These are phyloP conservation scores for Lasioglossum pauxillum DNA, from an alignment of 2,888 invertebrate species.

Conservation along the genomic window DNA sequence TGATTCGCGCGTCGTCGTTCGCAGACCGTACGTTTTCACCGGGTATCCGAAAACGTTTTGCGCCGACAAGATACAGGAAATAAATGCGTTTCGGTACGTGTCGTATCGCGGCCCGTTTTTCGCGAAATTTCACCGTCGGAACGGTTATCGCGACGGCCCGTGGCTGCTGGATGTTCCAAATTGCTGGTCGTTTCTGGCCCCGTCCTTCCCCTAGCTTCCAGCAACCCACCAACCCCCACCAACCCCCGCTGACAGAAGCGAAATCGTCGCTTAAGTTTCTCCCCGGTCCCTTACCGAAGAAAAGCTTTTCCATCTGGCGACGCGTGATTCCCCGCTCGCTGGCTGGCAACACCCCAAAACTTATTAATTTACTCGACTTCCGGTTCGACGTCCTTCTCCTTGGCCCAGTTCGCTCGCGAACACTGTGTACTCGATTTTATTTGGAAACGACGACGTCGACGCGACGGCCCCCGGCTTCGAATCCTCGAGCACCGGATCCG, in stretches of 20 bases:
- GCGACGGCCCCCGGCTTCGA: background rate
- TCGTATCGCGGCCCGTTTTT: constrained; percentile 45
- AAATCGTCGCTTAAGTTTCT: constrained; percentile 52
- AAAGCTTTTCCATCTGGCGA: constrained; percentile 52
- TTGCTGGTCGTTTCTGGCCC: constrained; percentile 49
- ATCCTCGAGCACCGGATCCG: background rate
- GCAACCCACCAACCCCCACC: no score
- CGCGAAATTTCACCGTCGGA: constrained; percentile 30
- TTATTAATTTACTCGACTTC: constrained; percentile 70
- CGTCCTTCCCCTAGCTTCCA: background rate
- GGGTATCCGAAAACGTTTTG: constrained; percentile 15
- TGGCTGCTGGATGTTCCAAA: constrained; percentile 25
- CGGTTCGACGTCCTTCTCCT: constrained; percentile 24
- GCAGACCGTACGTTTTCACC: constrained; percentile 4
- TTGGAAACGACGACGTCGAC: background rate
- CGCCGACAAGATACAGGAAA: constrained; percentile 26
- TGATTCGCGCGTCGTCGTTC: constrained; percentile 3
- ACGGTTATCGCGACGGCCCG: constrained; percentile 39
- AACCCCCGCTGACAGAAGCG: constrained; percentile 26
- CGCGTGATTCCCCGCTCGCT: constrained; percentile 30
- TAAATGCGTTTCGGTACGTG: constrained; percentile 40
- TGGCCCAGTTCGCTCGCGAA: background rate
- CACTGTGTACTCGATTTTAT: background rate
- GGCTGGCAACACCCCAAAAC: constrained; percentile 47
- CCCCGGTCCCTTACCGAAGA: constrained; percentile 19